Base-by-base conservation (phyloP, 2,888 invertebrate species). In the Caenorhabditis sp. region DNA sequence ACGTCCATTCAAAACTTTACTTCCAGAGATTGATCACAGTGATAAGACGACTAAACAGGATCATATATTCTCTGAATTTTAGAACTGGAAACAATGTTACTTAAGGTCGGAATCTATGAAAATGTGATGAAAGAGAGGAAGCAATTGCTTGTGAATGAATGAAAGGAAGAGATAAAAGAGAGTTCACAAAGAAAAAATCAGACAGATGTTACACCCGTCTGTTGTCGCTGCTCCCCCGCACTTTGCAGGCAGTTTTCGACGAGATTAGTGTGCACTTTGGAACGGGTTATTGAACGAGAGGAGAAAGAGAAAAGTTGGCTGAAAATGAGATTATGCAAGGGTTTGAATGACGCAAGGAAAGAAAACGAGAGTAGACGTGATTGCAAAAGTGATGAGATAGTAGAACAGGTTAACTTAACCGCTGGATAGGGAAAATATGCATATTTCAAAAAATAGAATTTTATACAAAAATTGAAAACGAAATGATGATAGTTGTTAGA, bases 181-280 rank as follows among this genome's bases (percentile, higher is more conserved):
- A 64, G 58, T 56, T 56, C 22, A 24, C 22, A 24, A 41, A 31
- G 56, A 58, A 31, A 63, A 44, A 66, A 38, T 41, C 64, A 61
- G 63, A 63, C 51, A 73, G 63, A 61, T 61, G 74, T 75, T 74
- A 74, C 74, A 74, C 74, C 16, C 31, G 51, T 31, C 66, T 49
- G 51, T 28, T 16, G 31, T 47, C 56, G 16, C 58, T 38, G 38
- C 54, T 54, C 74, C 74, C 74, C 63, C 74, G 74, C 74, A 74
- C 54, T 74, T 38, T 63, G 64, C 64, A 74, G 63, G 19, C 49
- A 38, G 54, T 64, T 72, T 74, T 74, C 56, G 63, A 74, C 26
- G 64, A 28, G 74, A 74, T 74, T 74, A 74, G 74, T 16, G 64
- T 74, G 74, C 64, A 54, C 63, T 64, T 74, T 74, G 63, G 64